Conservation (phyloP, 1,140 invertebrate species). For the Pogonognathellus flavescens region DNA sequence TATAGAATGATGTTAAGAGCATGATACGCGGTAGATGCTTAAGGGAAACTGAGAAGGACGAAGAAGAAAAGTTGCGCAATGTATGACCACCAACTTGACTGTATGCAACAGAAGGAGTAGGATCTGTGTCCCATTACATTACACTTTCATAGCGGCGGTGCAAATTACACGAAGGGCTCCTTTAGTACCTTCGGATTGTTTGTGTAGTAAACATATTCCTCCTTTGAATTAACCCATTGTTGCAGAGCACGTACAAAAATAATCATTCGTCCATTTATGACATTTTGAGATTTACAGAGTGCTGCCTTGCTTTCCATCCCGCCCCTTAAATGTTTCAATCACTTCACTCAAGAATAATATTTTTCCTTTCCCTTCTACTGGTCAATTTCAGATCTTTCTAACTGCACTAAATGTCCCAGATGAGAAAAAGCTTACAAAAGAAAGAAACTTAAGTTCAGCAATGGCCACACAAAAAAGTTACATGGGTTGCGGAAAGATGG, state of each 20-base stretch:
- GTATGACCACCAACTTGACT: constrained; percentile 4
- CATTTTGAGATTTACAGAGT: constrained; percentile 43
- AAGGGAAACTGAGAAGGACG: background rate
- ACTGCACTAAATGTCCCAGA: background rate
- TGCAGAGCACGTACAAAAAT: constrained; percentile 62
- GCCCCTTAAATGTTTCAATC: background rate
- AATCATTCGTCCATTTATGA: constrained; percentile 57
- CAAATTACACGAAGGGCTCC: too few relatives aligned
- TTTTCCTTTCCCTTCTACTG: background rate
- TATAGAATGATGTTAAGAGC: background rate
- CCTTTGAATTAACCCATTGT: constrained; percentile 54
- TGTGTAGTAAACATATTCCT: constrained; percentile 54
- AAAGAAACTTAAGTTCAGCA: too few relatives aligned
- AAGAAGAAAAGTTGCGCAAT: constrained; percentile 18
- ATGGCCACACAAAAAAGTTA: too few relatives aligned
- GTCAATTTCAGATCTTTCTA: background rate
- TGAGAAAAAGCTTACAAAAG: too few relatives aligned
- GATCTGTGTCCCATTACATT: too few relatives aligned
- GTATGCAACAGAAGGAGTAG: too few relatives aligned
- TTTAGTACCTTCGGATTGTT: background rate
- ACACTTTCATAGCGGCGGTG: too few relatives aligned
- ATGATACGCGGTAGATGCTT: background rate
- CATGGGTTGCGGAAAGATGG: too few relatives aligned
- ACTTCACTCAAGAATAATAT: background rate
- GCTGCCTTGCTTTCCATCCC: background rate